phyloP scores from a whole-genome alignment of 2,797 vertebrate species.

The Malurus splendens region DNA sequence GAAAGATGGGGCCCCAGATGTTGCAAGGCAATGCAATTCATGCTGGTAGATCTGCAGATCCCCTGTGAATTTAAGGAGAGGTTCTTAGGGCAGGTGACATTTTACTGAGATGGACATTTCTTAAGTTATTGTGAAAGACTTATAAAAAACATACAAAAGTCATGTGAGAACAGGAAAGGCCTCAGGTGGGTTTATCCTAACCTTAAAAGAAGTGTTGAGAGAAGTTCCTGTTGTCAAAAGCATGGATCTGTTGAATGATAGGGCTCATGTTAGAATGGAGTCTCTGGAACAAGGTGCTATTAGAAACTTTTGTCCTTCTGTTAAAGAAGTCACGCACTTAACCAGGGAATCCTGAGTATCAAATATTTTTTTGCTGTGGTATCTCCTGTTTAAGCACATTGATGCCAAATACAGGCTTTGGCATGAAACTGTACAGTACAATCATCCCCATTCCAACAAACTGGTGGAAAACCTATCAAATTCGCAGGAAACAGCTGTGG shows the following conservation, averaged over 20 bases:
- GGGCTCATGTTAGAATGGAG: not conserved
- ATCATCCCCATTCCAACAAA: not conserved
- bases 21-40: not conserved
- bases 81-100: not conserved
- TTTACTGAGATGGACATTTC: not conserved
- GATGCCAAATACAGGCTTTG: not conserved
- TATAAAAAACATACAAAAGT: not conserved
- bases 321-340: not conserved
- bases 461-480: not conserved
- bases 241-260: not conserved
- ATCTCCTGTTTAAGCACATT: not conserved
- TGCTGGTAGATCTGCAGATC: not conserved
- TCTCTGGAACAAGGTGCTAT: not conserved
- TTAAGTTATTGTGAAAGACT: not conserved
- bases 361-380: not conserved
- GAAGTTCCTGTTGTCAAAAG: not conserved
- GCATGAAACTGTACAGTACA: not conserved
- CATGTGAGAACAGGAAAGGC: not conserved
- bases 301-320: not conserved
- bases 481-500: not conserved
- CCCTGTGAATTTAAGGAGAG: not conserved
- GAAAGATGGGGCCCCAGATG: rapidly evolving
- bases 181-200: not conserved
- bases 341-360: not conserved
- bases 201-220: not conserved